phyloP scores from a whole-genome alignment of 2,888 invertebrate species.

The Cerastoderma edule region DNA sequence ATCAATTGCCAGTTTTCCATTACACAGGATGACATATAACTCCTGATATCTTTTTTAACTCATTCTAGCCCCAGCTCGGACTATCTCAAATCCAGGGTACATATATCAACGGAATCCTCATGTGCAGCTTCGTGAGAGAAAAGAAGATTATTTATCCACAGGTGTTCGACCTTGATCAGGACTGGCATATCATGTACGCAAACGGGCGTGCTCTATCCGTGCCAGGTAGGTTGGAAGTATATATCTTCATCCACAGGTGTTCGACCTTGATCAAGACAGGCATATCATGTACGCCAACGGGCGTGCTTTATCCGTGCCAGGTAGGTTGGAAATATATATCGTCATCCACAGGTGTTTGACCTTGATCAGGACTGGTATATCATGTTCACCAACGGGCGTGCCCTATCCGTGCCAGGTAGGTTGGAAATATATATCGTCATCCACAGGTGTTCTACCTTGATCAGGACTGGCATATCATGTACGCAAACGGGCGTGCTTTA shows the following conservation, averaged over 20 bases:
- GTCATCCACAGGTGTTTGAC: no score
- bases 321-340: conserved; percentile 15
- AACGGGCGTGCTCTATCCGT: conserved; percentile 41
- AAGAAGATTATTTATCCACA: conserved; percentile 39
- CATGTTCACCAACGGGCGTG: no score
- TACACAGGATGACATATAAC: no score
- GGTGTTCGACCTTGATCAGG: conserved; percentile 52
- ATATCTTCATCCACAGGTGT: no score
- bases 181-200: conserved; percentile 66
- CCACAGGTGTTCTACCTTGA: no score
- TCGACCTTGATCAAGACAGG: conserved; percentile 59
- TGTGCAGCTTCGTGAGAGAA: conserved; percentile 56
- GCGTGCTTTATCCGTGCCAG: conserved; percentile 21
- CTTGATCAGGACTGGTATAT: no score
- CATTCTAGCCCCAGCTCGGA: conserved; percentile 51
- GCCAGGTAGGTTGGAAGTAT: conserved; percentile 20
- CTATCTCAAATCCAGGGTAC: conserved; percentile 46
- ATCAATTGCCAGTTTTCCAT: no score
- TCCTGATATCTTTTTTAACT: no score
- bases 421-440: no score
- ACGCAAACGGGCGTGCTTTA: no score
- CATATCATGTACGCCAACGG: conserved; percentile 66
- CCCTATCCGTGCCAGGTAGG: no score
- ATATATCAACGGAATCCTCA: conserved; percentile 54
- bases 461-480: no score